Evolutionary conservation across 2,888 invertebrate genomes (phyloP).

Genomic region (Zaprionus bogoriensis): DNA sequence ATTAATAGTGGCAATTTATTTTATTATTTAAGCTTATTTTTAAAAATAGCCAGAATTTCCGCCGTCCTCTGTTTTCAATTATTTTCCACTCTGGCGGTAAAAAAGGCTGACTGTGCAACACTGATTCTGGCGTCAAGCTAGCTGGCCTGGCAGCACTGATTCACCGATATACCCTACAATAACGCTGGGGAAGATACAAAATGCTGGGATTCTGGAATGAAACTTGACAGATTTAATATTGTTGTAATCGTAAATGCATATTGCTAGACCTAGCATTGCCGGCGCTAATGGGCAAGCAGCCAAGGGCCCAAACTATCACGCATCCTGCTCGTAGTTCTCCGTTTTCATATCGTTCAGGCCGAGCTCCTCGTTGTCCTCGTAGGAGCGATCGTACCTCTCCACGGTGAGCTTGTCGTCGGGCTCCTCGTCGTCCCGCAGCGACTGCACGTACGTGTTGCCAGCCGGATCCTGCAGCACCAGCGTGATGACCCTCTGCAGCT

Average conservation of each 20-base stretch:
- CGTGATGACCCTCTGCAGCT: conserved; percentile 86
- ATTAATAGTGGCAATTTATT: too few relatives aligned
- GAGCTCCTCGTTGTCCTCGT: conserved; percentile 96
- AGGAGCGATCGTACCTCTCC: conserved; percentile 90
- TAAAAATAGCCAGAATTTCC: too few relatives aligned
- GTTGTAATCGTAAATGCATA: conserved; percentile 49
- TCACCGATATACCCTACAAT: too few relatives aligned
- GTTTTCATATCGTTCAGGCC: conserved; percentile 98
- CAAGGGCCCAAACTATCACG: conserved; percentile 40
- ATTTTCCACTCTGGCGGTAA: too few relatives aligned
- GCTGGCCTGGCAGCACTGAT: too few relatives aligned
- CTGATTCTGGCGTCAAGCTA: too few relatives aligned
- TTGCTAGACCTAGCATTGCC: not conserved
- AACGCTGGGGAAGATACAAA: not conserved
- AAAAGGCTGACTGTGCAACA: too few relatives aligned
- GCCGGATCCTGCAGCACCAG: conserved; percentile 97
- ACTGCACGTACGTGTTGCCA: conserved; percentile 98
- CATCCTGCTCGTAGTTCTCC: conserved; percentile 87
- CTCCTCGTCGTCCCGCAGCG: conserved; percentile 86
- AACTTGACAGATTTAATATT: not conserved
- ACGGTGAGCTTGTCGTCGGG: conserved; percentile 90
- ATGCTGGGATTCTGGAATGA: too few relatives aligned
- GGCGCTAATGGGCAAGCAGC: too few relatives aligned
- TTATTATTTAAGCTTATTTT: too few relatives aligned
- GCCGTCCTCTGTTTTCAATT: too few relatives aligned